phyloP scores from a whole-genome alignment of 2,888 invertebrate genomes.

The Oxyteleia sp. region DNA sequence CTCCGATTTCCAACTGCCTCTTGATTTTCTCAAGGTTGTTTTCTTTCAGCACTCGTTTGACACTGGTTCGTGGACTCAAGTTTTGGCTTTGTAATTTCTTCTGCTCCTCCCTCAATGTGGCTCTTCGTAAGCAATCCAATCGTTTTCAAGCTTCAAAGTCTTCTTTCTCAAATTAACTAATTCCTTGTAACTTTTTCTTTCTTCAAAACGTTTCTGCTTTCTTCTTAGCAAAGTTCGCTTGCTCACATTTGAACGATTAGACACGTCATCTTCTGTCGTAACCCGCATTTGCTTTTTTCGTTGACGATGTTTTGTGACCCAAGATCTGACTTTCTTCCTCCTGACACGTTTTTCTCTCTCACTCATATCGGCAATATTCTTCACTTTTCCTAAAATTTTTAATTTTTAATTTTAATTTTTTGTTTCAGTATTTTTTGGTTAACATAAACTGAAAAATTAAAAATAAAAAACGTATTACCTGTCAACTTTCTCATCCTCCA shows the following conservation, averaged over 20 bases:
- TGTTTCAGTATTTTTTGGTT: not conserved
- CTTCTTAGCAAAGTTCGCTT: not conserved
- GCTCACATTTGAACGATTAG: not conserved
- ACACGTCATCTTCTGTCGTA: conserved; percentile 9
- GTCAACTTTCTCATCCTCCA: conserved; percentile 28
- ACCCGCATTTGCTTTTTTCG: conserved; percentile 18
- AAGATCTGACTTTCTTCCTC: conserved; percentile 10
- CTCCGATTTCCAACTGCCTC: conserved; percentile 12
- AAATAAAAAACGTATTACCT: conserved; percentile 26
- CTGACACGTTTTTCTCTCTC: conserved; percentile 40
- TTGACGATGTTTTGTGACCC: conserved; percentile 10
- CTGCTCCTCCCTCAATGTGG: conserved; percentile 1
- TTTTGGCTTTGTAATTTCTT: not conserved
- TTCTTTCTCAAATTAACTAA: conserved; percentile 10
- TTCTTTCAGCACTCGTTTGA: conserved; percentile 2
- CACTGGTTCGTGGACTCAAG: not conserved
- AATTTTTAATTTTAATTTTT: conserved; percentile 13
- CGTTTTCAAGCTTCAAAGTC: not conserved
- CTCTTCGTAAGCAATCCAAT: conserved; percentile 1
- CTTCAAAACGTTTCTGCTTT: not conserved
- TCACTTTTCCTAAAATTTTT: conserved; percentile 39
- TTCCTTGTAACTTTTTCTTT: conserved; percentile 6
- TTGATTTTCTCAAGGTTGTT: conserved; percentile 7
- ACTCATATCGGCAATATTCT: conserved; percentile 25
- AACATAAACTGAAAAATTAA: conserved; percentile 14